phyloP scores from a whole-genome alignment of 1,140 invertebrate species.

The Drosophila santomea region DNA sequence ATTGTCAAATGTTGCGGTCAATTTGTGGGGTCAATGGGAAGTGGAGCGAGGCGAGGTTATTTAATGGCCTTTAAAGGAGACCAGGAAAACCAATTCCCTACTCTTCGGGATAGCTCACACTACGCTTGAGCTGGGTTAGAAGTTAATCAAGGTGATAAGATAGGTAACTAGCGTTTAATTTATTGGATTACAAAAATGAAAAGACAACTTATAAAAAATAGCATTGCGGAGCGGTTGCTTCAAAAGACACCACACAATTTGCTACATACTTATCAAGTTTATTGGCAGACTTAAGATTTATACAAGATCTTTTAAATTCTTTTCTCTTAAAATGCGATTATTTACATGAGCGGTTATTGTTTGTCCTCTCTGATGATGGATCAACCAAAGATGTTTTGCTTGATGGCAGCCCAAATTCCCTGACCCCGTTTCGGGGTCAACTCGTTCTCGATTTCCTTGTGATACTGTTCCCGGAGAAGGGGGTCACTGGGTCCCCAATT shows the following conservation, averaged over 20 bases:
- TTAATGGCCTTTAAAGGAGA: background rate
- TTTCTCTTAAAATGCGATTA: slow-evolving; percentile 12
- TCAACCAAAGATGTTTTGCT: slow-evolving; percentile 71
- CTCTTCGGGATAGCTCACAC: background rate
- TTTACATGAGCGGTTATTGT: slow-evolving; percentile 9
- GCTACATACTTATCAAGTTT: slow-evolving; percentile 35
- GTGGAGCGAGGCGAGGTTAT: slow-evolving; percentile 24
- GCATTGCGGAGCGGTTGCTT: too few species aligned
- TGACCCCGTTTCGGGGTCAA: slow-evolving; percentile 42
- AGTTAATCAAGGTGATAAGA: background rate
- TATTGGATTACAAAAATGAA: background rate
- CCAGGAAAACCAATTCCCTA: background rate
- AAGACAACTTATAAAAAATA: background rate
- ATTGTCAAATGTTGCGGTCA: slow-evolving; percentile 73
- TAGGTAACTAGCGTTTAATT: background rate
- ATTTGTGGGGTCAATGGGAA: slow-evolving; percentile 57
- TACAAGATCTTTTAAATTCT: slow-evolving; percentile 34
- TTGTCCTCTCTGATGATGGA: too few species aligned
- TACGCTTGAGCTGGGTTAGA: background rate
- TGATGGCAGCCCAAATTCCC: slow-evolving; percentile 71
- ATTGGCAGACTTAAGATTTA: slow-evolving; percentile 61
- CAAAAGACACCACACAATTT: background rate
- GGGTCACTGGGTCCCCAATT: slow-evolving; percentile 86
- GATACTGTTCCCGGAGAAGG: slow-evolving; percentile 72
- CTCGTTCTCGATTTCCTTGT: slow-evolving; percentile 73